Evolutionary conservation across 2,888 invertebrate genomes (phyloP), one percentile per base, ranked within the genome.

Genomic region (Maniola hyperantus): DNA sequence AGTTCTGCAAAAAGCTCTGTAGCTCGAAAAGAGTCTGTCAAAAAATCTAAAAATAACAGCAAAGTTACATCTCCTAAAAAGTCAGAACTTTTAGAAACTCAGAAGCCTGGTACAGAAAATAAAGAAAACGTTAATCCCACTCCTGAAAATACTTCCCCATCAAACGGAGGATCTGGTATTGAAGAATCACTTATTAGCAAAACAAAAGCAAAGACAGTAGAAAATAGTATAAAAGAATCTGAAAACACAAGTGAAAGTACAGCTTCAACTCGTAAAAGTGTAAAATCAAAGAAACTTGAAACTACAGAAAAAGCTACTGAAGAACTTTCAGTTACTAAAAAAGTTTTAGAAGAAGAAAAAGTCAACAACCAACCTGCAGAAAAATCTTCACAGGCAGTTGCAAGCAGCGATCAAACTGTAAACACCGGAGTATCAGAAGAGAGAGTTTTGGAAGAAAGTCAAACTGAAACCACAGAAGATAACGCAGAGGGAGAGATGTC

Each of bases 401-500:
- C 11, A 46, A 20, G 13, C 18, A 59, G 15, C 39, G 39, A 58
- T 42, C 70, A 74, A 69, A 65, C 67, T 65, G 79, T 77, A 79
- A 79, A 79, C 77, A 71, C 64, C 13, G 66, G 58, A 57, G 58
- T 64, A 44, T 68, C 62, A 51, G 67, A 60, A 33, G 67, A 73
- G 59, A 66, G 18, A 54, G 69, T 70, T 67, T 57, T 68, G n/a
- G 63, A 70, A 72, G 85, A 74, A 82, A 76, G 78, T 79, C 91
- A 91, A 91, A 78, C 89, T 90, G 90, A 87, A 84, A 86, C 85
- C 83, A 70, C 83, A 53, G 84, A 83, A 73, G 85, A 83, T 76
- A 77, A 75, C 72, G 80, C 75, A 72, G 89, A 87, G 79, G 89
- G 84, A 82, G 91, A 91, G 71, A 93, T 94, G 81, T 93, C 95